Percentiles rank a stretch among this genome's conserved stretches.
phyloP scores from a whole-genome alignment of 2,113 vertebrate genomes.

The Mormyrus iriodes region DNA sequence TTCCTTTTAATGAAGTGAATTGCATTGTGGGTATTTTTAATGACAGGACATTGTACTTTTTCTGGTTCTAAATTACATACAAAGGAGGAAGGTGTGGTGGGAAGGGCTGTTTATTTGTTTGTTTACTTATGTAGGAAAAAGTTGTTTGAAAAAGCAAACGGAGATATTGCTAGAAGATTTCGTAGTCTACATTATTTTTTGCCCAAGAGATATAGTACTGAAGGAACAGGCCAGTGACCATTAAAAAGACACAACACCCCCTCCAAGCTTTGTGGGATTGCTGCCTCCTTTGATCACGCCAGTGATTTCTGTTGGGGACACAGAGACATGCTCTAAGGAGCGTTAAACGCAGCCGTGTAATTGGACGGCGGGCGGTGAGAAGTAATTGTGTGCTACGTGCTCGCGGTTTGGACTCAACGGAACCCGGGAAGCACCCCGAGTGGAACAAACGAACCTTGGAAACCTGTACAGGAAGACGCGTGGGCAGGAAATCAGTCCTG shows the following conservation, averaged over 20 bases:
- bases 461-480: background rate
- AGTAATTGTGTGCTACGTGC: background rate
- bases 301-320: background rate
- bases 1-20: background rate
- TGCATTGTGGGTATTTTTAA: background rate
- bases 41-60: background rate
- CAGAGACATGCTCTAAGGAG: background rate
- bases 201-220: background rate
- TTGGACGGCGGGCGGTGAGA: background rate
- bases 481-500: background rate
- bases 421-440: background rate
- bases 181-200: background rate
- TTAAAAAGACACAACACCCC: background rate
- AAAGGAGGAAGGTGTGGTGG: background rate
- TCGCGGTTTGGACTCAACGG: background rate
- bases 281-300: constrained; percentile 9
- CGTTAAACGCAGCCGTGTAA: background rate
- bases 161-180: background rate
- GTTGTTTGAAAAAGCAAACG: background rate
- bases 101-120: background rate
- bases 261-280: background rate
- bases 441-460: background rate
- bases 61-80: background rate
- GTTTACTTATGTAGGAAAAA: background rate
- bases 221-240: background rate